Evolutionary conservation across 2,888 invertebrate species (phyloP).

Genomic region (Cantharis flavilabris): DNA sequence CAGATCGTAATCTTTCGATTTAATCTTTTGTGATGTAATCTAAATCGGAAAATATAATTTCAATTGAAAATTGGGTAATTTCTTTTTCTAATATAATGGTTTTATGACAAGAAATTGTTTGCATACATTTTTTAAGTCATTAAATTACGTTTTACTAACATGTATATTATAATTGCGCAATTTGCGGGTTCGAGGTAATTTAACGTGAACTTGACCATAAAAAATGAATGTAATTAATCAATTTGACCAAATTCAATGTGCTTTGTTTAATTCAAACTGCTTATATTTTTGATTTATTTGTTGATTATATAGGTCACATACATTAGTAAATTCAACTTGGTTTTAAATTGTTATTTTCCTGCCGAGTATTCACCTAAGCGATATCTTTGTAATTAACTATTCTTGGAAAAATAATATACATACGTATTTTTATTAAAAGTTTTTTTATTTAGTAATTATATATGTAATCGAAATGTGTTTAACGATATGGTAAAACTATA

Average conservation of each 20-base stretch:
- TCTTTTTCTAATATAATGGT: too few species aligned
- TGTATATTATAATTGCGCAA: not conserved
- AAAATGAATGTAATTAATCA: not conserved
- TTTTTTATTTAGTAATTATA: not conserved
- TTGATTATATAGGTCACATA: not conserved
- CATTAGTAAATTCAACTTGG: not conserved
- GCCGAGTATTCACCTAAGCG: not conserved
- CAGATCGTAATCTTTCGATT: too few species aligned
- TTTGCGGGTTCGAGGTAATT: not conserved
- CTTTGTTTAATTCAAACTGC: not conserved
- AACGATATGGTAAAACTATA: not conserved
- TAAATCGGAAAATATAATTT: too few species aligned
- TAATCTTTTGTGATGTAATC: too few species aligned
- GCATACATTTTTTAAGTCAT: not conserved
- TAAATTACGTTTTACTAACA: not conserved
- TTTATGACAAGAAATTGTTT: too few species aligned
- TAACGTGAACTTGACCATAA: not conserved
- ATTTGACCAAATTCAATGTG: not conserved
- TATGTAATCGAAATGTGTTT: not conserved
- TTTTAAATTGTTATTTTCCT: not conserved
- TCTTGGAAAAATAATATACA: not conserved
- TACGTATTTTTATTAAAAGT: not conserved
- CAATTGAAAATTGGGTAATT: too few species aligned
- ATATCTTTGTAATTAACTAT: not conserved
- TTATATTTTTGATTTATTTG: not conserved